Evolutionary conservation across 2,113 vertebrate genomes (phyloP), one percentile per base, ranked within the genome.

Genomic region (Alectura lathami): DNA sequence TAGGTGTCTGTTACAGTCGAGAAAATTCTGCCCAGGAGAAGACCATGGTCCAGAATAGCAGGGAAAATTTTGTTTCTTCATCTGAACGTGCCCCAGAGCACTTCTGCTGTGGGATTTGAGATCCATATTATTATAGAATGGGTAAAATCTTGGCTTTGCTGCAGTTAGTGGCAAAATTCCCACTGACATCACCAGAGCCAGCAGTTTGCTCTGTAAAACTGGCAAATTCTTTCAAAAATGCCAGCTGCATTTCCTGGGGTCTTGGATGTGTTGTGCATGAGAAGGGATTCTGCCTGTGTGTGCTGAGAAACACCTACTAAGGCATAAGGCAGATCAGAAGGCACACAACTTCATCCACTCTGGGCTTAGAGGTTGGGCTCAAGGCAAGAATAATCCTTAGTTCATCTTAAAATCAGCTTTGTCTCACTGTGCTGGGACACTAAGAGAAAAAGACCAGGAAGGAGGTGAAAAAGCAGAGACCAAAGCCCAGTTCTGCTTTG

Each of bases 211-310:
- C 77, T 93, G 62, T 83, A 92, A 89, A 96, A 91, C 91, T 82
- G 74, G 91, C 92, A 87, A 91, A 93, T 79, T 82, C 81, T 91
- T 86, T 90, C 29, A 89, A 91, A 96, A 92, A 94, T 78, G 85
- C 96, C 94, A 95, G 90, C 93, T 96, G 96, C 89, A 96, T 96
- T 96, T 96, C 95, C 94, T 95, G 91, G 68, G 76, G 88, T 95
- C 86, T 93, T 96, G 93, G 88, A 90, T 75, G n/a, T 40, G 45
- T 63, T 96, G 60, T 84, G 10, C 64, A 69, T 21, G 53, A 86
- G 76, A 13, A 86, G 47, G 24, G 64, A 86, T 93, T 80, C 88
- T 91, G 90, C 56, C 56, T 83, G 48, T 0, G 0, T 77, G 59
- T 51, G 51, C 63, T 86, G 51, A 95, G 79, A 80, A 86, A 89